phyloP scores from a whole-genome alignment of 2,888 invertebrate species.

The Meiosimyza platycephala region DNA sequence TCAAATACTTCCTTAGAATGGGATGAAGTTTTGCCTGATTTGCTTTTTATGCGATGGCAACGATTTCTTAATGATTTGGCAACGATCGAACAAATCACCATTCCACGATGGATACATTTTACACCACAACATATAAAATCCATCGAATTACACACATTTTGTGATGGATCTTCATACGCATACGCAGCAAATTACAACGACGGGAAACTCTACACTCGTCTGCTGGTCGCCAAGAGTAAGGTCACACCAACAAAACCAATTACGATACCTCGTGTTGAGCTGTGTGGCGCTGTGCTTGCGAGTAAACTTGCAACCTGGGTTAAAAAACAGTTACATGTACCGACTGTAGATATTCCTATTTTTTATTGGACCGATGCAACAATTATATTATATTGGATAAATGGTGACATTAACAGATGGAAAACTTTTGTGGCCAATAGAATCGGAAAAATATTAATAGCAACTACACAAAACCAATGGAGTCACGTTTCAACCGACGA shows the following conservation, averaged over 20 bases:
- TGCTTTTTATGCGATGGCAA: too few relatives aligned
- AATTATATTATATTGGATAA: too few relatives aligned
- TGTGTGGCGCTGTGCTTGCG: constrained; percentile 31
- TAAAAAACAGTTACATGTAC: not conserved
- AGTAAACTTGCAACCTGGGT: constrained; percentile 11
- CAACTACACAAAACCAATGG: not conserved
- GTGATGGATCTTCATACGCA: too few relatives aligned
- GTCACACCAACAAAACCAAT: constrained; percentile 24
- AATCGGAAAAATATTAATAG: too few relatives aligned
- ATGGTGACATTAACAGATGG: too few relatives aligned
- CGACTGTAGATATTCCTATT: too few relatives aligned
- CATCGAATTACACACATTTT: constrained; percentile 31
- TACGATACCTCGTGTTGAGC: constrained; percentile 23
- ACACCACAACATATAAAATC: not conserved
- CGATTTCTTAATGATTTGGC: constrained; percentile 19
- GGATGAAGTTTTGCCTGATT: too few relatives aligned
- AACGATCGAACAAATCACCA: constrained; percentile 11
- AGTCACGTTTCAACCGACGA: not conserved
- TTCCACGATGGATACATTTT: constrained; percentile 29
- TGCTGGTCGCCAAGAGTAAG: constrained; percentile 13
- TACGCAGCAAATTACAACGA: too few relatives aligned
- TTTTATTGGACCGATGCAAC: too few relatives aligned
- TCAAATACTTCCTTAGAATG: too few relatives aligned
- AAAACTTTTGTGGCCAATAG: too few relatives aligned
- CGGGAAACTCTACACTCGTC: not conserved